Conservation (phyloP, 2,888 invertebrate genomes). For the Bellardia pandia region DNA sequence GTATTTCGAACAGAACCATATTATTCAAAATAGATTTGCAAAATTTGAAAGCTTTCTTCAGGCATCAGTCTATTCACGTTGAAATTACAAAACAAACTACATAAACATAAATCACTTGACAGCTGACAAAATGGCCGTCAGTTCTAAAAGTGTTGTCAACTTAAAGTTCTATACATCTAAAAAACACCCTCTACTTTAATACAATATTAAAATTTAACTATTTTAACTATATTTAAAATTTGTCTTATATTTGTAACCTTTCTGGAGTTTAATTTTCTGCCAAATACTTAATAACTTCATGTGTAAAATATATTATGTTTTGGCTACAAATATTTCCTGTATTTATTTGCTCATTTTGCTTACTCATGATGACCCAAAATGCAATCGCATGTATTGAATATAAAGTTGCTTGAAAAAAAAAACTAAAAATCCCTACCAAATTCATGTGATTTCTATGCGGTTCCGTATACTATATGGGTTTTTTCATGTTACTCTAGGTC, state of each 20-base stretch:
- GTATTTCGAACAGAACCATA: too few species aligned
- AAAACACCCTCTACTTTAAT: too few species aligned
- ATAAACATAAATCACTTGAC: too few species aligned
- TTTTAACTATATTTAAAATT: too few species aligned
- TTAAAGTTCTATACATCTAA: too few species aligned
- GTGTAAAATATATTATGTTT: background rate
- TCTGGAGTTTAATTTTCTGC: slow-evolving; percentile 11
- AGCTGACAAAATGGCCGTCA: too few species aligned
- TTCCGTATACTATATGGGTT: background rate
- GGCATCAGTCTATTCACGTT: too few species aligned
- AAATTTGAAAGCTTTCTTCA: too few species aligned
- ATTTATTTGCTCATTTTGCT: slow-evolving; percentile 47
- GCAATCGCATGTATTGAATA: slow-evolving; percentile 21
- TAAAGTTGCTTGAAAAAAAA: slow-evolving; percentile 18
- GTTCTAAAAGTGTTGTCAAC: too few species aligned
- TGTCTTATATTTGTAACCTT: background rate
- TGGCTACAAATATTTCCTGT: slow-evolving; percentile 41
- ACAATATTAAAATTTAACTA: too few species aligned
- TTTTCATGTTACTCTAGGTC: background rate
- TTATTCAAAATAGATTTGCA: too few species aligned
- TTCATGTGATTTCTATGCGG: slow-evolving; percentile 28
- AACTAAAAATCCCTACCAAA: background rate
- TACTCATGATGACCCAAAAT: slow-evolving; percentile 34
- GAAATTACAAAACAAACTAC: too few species aligned
- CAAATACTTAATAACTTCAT: slow-evolving; percentile 8